Percentiles rank a stretch among this genome's conserved stretches.
These are phyloP conservation scores for Zaprionus lachaisei DNA, from an alignment of 1,140 invertebrate genomes.

Conservation along the genomic window DNA sequence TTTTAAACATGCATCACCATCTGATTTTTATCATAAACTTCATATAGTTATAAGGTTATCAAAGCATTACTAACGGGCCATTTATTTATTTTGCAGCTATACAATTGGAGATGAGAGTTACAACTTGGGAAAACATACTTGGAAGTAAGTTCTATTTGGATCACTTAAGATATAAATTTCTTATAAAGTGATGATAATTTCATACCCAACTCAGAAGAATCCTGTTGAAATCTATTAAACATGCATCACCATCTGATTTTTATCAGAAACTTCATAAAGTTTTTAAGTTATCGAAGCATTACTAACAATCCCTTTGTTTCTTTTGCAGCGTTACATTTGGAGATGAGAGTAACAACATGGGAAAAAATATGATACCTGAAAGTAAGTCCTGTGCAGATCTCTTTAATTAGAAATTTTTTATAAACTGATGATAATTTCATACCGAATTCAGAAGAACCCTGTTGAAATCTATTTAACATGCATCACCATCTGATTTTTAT, in stretches of 20 bases:
- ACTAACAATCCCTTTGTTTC: background rate
- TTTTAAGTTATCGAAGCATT: background rate
- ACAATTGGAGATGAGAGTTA: background rate
- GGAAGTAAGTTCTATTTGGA: background rate
- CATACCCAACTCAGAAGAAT: slow-evolving; percentile 50
- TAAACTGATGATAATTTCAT: slow-evolving; percentile 49
- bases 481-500: slow-evolving; percentile 48
- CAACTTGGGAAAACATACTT: background rate
- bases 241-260: slow-evolving; percentile 69
- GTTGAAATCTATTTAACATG: slow-evolving; percentile 55
- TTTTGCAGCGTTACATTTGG: background rate
- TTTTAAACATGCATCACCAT: slow-evolving; percentile 67
- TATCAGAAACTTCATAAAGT: background rate
- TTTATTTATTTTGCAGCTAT: background rate
- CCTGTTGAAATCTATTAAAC: slow-evolving; percentile 54
- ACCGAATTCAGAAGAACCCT: slow-evolving; percentile 32
- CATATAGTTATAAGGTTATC: background rate
- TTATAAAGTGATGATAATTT: slow-evolving; percentile 40
- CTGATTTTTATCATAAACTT: slow-evolving; percentile 27
- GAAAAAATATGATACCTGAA: background rate
- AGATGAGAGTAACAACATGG: background rate
- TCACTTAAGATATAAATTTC: background rate
- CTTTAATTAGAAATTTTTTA: background rate
- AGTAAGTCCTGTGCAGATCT: background rate
- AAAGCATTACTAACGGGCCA: background rate